Base-by-base conservation (phyloP, 1,140 invertebrate species). In the Araneus ventricosus region DNA sequence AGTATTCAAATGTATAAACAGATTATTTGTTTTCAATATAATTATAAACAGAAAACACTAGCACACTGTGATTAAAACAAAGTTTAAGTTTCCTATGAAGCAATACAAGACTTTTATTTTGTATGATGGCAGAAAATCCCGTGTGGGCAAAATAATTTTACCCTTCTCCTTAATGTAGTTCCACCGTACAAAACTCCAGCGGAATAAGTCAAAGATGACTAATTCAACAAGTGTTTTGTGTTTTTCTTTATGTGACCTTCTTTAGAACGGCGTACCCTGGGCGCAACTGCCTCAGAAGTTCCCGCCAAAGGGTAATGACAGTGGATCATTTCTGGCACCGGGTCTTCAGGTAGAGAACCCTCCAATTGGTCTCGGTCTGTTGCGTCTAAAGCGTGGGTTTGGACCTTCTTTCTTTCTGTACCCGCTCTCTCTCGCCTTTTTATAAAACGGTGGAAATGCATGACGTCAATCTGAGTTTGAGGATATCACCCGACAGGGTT, bases 271-370 rank as follows among this genome's bases (percentile, higher is more conserved):
- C 20, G 59, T 24, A n/a, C n/a, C 0, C 45, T 52, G 22, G 70
- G 14, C 20, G 70, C 70, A 30, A 17, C 27, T 37, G 30, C 20
- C 27, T 75, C 70, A 34, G 30, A 75, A 75, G 70, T 34, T 30
- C 30, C 70, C 70, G 70, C 70, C 70, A 75, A 37, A 75, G 70
- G 70, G 70, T 75, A 75, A 75, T 75, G 34, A 75, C 70, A 75
- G 70, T 6, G 14, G 70, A 37, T 75, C 70, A 34, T 34, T 75
- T 75, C 70, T 75, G 70, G 70, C 70, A 75, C 70, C 27, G 3
- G 14, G 30, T 34, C 70, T 52, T 75, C 70, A 75, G 70, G 70
- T 75, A 34, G 27, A 5, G 34, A 37, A 75, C 70, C 14, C 63
- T 14, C 70, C 63, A 22, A 22, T 34, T 75, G 30, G 70, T 75